Evolutionary conservation across 2,888 invertebrate genomes (phyloP).

Genomic region (Eupsilia transversa): DNA sequence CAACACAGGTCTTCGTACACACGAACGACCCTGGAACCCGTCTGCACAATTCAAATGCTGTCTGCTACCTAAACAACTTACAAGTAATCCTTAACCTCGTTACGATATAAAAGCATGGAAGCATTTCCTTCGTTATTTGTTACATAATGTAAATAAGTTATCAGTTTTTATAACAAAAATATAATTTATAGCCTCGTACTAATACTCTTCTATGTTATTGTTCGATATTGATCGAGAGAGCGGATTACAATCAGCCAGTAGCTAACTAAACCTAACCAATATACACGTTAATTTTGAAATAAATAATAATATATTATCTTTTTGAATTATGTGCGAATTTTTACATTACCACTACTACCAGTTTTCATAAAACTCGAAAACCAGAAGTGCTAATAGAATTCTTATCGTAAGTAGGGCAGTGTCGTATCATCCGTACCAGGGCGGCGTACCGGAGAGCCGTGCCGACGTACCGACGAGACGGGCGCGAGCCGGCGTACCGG

Average conservation of each 20-base stretch:
- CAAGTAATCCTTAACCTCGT: slow-evolving; percentile 46
- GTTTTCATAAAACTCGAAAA: slow-evolving; percentile 68
- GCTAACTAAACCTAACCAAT: slow-evolving; percentile 44
- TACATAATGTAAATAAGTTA: slow-evolving; percentile 52
- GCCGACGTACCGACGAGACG: slow-evolving; percentile 11
- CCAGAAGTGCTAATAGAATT: slow-evolving; percentile 70
- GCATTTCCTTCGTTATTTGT: slow-evolving; percentile 60
- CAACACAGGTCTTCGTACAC: slow-evolving; percentile 22
- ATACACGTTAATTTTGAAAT: slow-evolving; percentile 50
- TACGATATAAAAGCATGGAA: slow-evolving; percentile 58
- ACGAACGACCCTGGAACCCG: slow-evolving; percentile 30
- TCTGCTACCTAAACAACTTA: slow-evolving; percentile 41
- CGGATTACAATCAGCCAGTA: slow-evolving; percentile 34
- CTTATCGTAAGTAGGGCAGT: slow-evolving; percentile 76
- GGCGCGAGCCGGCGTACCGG: not conserved
- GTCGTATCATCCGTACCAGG: slow-evolving; percentile 65
- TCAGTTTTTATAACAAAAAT: slow-evolving; percentile 48
- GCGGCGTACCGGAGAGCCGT: slow-evolving; percentile 11
- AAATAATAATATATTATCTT: slow-evolving; percentile 45
- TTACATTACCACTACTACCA: slow-evolving; percentile 61
- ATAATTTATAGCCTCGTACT: slow-evolving; percentile 67
- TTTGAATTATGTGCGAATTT: slow-evolving; percentile 45
- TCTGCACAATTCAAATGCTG: slow-evolving; percentile 44
- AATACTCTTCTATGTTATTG: slow-evolving; percentile 52
- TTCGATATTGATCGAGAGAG: slow-evolving; percentile 61